Evolutionary conservation across 2,113 vertebrate species (phyloP), one percentile per base, ranked within the genome.

Genomic region (Catharus bicknelli): DNA sequence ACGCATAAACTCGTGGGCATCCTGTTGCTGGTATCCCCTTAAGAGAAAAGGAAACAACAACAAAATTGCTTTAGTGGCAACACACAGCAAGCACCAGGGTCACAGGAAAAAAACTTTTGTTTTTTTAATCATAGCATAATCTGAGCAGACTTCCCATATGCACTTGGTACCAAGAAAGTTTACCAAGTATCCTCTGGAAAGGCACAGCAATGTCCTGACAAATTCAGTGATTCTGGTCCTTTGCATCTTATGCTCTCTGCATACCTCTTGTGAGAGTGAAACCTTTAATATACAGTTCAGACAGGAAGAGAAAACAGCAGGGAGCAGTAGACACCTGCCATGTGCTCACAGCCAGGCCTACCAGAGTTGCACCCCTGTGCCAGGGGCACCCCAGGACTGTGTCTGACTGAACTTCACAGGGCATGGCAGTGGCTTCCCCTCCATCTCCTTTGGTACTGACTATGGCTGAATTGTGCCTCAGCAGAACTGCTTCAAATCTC

Each of bases 11-110:
- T 99, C 99, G 3, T 99, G 99, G 77, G 99, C 99, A 36, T 99
- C 99, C 97, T 99, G 99, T 90, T 99, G 99, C 96, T 99, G 99
- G 93, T 99, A 99, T 13, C 99, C 99, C 97, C 99, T 99, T 86
- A n/a, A 91, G 23, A 95, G 25, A 85, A 75, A 92, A 96, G 40
- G 25, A 80, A 72, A 86, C 47, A 79, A 45, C 7, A 68, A 93
- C n/a, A 79, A 23, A 22, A 30, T 11, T 66, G 27, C n/a, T 86
- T 64, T 58, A 54, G n/a, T 47, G n/a, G 13, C 0, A 2, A 45
- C 27, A 74, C 43, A 69, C 8, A 62, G 50, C 69, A 51, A 68
- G 25, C 66, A 87, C 27, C 32, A 38, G 29, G 10, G 4, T 42
- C 75, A 62, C 63, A n/a, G 2, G 23, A 13, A 61, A 40, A 47